phyloP scores from a whole-genome alignment of 2,888 invertebrate genomes.

The Drosophila peninsularis region DNA sequence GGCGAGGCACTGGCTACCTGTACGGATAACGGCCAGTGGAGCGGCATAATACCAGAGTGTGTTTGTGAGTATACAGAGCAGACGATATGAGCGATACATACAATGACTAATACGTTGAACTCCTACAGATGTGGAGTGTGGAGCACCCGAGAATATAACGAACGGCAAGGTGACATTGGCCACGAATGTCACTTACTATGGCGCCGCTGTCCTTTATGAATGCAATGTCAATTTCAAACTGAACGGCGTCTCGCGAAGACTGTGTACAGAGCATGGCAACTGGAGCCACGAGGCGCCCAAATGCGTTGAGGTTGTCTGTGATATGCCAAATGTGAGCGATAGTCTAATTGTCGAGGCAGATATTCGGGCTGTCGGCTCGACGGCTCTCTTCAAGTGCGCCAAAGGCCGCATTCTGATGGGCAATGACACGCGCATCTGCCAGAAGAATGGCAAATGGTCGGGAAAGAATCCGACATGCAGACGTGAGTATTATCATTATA shows the following conservation, averaged over 20 bases:
- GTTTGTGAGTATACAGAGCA: conserved; percentile 88
- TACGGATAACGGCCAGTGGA: conserved; percentile 94
- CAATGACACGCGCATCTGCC: conserved; percentile 91
- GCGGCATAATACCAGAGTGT: conserved; percentile 92
- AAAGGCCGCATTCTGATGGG: conserved; percentile 92
- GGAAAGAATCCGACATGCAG: conserved; percentile 91
- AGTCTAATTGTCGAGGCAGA: conserved; percentile 87
- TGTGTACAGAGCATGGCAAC: conserved; percentile 94
- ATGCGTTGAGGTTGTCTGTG: conserved; percentile 94
- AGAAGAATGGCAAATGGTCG: conserved; percentile 92
- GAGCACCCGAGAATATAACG: conserved; percentile 89
- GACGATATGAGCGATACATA: neutral
- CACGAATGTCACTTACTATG: conserved; percentile 95
- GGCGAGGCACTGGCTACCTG: conserved; percentile 94
- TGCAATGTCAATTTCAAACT: conserved; percentile 92
- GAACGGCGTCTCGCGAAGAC: conserved; percentile 92
- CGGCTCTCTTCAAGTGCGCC: conserved; percentile 93
- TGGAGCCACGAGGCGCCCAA: conserved; percentile 94
- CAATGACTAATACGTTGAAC: too few species aligned
- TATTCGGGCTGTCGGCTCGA: conserved; percentile 91
- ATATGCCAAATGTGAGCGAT: conserved; percentile 87
- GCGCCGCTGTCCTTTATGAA: conserved; percentile 93
- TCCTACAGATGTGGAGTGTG: conserved; percentile 92
- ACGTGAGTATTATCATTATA: conserved; percentile 86
- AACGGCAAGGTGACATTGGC: conserved; percentile 92